Evolutionary conservation across 2,797 vertebrate genomes (phyloP), one percentile per base, ranked within the genome.

Genomic region (Malacoraja senta): DNA sequence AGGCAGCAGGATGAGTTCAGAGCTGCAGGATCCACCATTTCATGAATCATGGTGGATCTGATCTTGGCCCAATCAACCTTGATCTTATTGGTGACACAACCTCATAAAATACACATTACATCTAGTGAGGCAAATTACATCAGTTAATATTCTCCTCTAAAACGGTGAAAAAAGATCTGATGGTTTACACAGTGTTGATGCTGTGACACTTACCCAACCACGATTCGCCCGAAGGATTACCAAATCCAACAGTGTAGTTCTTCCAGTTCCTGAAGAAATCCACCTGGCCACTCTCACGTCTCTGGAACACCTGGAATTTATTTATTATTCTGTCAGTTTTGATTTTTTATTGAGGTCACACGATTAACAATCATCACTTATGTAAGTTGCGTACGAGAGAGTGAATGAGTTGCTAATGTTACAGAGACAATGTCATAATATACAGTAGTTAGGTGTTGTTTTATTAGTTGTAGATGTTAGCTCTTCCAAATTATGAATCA

Each of bases 201-300:
- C 35, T 24, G 35, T 38, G 24, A 35, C 35, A 93, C 96, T 93
- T 95, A 99, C 99, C 99, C 21, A 99, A 96, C 98, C 98, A 99
- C 96, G 99, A 99, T 95, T 99, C 99, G 94, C 98, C 98, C 0
- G 95, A 97, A 95, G 96, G 97, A 95, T 99, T 97, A 77, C 98
- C 99, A 93, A 99, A 99, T 0, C 98, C 99, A 77, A 95, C 95
- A 0, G 97, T 97, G 0, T 99, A 99, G 93, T 97, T 97, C 95
- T 97, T 99, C 99, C 99, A 99, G 96, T 99, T 98, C 94, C 95
- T 97, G 95, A 99, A 99, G 96, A 99, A 99, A 94, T 99, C 97
- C 78, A 98, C 95, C 84, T 93, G 97, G 2, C 99, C 99, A 0
- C 98, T 98, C 94, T 98, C 98, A 21, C 98, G 97, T 94, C 98